Conservation (phyloP, 2,797 vertebrate genomes). For the Oceanodroma leucorhoa region DNA sequence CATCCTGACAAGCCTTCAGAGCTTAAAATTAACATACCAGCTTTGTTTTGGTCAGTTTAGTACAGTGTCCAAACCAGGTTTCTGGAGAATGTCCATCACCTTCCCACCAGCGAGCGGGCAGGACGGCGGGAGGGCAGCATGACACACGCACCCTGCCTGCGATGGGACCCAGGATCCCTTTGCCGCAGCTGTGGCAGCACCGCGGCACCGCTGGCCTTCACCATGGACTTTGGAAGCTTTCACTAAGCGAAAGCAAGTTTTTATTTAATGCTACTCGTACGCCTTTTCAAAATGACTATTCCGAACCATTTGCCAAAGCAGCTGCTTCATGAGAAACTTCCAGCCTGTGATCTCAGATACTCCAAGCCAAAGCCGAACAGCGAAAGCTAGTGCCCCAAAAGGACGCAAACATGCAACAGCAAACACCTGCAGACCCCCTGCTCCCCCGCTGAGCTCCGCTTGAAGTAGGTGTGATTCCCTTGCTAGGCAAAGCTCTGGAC, state of each 20-base stretch:
- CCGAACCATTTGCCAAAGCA: neutral
- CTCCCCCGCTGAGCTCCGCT: accelerated
- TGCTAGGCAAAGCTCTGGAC: neutral
- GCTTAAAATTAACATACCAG: neutral
- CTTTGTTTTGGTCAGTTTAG: neutral
- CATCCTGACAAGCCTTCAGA: neutral
- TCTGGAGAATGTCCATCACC: neutral
- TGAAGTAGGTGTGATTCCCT: neutral
- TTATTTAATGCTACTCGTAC: neutral
- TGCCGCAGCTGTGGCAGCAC: neutral
- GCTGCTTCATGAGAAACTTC: neutral
- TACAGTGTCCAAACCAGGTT: neutral
- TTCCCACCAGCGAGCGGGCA: neutral
- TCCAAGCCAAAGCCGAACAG: neutral
- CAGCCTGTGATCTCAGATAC: neutral
- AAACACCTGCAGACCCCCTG: neutral
- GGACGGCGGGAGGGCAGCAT: accelerated
- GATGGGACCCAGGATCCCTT: neutral
- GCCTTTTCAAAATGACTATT: neutral
- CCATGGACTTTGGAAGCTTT: neutral
- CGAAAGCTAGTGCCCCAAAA: neutral
- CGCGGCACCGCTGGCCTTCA: accelerated
- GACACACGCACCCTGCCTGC: neutral
- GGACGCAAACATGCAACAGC: neutral
- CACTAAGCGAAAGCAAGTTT: neutral